These are phyloP conservation scores for Sarcophaga bullata DNA, from an alignment of 1,140 invertebrate species.

Conservation along the genomic window DNA sequence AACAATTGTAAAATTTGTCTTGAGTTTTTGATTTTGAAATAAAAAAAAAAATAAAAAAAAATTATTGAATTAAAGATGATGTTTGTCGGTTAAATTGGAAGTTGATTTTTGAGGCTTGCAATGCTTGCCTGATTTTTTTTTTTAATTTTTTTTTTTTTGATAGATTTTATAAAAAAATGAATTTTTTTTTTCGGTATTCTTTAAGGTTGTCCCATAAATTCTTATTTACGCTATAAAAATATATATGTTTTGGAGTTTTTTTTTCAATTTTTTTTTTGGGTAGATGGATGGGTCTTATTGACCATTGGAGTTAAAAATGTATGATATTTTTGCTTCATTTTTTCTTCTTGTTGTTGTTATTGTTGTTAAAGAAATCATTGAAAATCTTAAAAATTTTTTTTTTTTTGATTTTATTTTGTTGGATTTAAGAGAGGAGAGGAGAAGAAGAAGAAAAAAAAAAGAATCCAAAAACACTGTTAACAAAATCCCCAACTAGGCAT, in stretches of 20 bases:
- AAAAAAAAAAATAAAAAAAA: too few relatives aligned
- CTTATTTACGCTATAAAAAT: constrained; percentile 36
- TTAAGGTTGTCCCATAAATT: constrained; percentile 41
- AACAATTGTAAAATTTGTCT: not conserved
- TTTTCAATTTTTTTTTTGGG: not conserved
- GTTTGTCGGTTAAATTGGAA: not conserved
- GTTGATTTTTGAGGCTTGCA: not conserved
- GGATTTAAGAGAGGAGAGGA: too few relatives aligned
- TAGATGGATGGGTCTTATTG: too few relatives aligned
- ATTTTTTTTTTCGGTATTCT: constrained; percentile 12
- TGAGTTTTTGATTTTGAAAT: not conserved
- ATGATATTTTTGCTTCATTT: too few relatives aligned
- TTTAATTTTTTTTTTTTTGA: too few relatives aligned
- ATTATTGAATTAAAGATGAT: not conserved
- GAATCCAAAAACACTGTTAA: constrained; percentile 1
- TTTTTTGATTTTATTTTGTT: not conserved
- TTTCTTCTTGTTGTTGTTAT: not conserved
- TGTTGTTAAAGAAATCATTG: constrained; percentile 14
- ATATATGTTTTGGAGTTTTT: not conserved
- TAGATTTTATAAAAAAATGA: not conserved
- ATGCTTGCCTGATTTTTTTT: not conserved
- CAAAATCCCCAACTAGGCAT: constrained; percentile 37
- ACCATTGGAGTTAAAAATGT: too few relatives aligned
- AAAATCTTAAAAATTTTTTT: constrained; percentile 16
- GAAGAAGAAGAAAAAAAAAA: not conserved